Conservation (phyloP, 2,797 vertebrate genomes). For the Phataginus tetradactyla region DNA sequence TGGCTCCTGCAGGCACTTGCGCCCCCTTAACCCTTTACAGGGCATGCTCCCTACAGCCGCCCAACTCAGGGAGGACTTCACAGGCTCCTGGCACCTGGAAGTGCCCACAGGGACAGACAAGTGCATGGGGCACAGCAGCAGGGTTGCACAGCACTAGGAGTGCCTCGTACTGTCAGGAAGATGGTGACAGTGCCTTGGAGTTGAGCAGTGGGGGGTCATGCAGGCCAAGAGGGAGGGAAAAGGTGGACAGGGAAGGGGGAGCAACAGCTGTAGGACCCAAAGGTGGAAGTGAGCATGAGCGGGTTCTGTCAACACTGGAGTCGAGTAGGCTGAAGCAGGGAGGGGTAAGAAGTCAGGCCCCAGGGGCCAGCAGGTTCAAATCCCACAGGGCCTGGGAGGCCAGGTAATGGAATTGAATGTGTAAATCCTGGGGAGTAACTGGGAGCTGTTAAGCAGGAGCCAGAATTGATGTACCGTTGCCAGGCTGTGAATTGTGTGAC, state of each 20-base stretch:
- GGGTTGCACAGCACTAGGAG: background rate
- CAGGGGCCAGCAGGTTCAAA: background rate
- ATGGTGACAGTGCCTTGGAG: fast-evolving
- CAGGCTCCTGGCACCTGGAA: background rate
- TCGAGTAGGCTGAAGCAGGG: background rate
- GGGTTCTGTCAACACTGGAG: background rate
- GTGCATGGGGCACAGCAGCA: no score
- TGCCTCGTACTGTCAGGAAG: no score
- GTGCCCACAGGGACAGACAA: fast-evolving
- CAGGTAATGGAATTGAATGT: background rate
- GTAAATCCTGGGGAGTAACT: background rate
- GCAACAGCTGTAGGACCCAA: background rate
- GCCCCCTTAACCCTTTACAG: background rate
- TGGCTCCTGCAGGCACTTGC: background rate
- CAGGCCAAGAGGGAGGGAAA: background rate
- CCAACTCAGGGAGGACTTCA: background rate
- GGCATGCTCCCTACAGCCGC: fast-evolving
- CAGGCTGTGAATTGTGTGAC: background rate
- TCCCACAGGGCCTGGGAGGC: fast-evolving
- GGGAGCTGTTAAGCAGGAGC: background rate
- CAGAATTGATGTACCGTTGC: background rate
- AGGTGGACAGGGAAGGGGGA: background rate
- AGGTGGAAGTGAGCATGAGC: background rate
- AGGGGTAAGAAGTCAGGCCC: background rate
- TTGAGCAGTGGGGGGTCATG: background rate